Evolutionary conservation across 2,113 vertebrate species (phyloP).

Genomic region (Bubalus kerabau): DNA sequence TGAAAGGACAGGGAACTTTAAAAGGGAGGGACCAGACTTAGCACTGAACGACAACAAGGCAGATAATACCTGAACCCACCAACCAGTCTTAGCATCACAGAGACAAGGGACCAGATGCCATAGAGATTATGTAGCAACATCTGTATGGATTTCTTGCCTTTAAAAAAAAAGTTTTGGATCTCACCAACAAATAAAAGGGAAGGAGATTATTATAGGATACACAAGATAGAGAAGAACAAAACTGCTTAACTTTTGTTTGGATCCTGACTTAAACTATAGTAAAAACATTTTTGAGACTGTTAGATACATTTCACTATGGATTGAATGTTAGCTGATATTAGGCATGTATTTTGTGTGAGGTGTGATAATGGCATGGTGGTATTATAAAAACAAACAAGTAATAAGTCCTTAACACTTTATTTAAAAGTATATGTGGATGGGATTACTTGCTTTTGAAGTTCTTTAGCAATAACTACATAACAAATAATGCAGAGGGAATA

Average conservation of each 20-base stretch:
- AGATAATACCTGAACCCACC: background rate
- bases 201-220: background rate
- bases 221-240: background rate
- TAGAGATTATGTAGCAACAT: fast-evolving
- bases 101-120: background rate
- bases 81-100: background rate
- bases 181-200: background rate
- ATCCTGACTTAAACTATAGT: background rate
- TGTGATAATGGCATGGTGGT: background rate
- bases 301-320: background rate
- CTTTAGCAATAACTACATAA: background rate
- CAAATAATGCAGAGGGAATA: background rate
- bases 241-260: background rate
- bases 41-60: background rate
- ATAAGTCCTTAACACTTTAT: background rate
- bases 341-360: background rate
- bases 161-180: background rate
- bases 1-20: background rate
- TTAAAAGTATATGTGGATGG: background rate
- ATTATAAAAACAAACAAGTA: background rate
- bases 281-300: background rate
- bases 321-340: background rate
- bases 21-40: background rate
- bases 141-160: background rate
- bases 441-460: background rate